Evolutionary conservation across 1,140 invertebrate species (phyloP).

Genomic region (Aphelenchoides besseyi): DNA sequence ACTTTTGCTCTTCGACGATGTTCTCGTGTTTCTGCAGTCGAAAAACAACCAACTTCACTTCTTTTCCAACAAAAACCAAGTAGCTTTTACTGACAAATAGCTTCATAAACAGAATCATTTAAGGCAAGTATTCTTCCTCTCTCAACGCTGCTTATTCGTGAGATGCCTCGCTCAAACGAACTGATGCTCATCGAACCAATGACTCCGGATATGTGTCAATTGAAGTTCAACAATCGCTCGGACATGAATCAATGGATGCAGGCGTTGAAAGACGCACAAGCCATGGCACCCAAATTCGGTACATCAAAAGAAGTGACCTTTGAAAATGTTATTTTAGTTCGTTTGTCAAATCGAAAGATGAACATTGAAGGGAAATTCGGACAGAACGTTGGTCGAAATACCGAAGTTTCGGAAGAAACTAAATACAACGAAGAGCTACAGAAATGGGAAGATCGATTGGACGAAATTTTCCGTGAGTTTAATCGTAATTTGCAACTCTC

Average conservation of each 20-base stretch:
- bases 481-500: neutral
- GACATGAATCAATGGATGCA: slow-evolving; percentile 38
- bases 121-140: slow-evolving; percentile 38
- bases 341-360: slow-evolving; percentile 19
- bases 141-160: slow-evolving; percentile 31
- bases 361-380: slow-evolving; percentile 18
- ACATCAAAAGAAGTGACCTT: no score
- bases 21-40: slow-evolving; percentile 44
- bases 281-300: slow-evolving; percentile 35
- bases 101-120: neutral
- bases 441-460: slow-evolving; percentile 37
- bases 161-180: slow-evolving; percentile 30
- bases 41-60: slow-evolving; percentile 26
- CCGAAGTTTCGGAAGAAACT: slow-evolving; percentile 25
- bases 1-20: slow-evolving; percentile 44
- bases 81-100: slow-evolving; percentile 9
- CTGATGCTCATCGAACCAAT: slow-evolving; percentile 35
- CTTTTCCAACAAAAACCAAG: slow-evolving; percentile 34
- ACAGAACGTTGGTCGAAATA: slow-evolving; percentile 17
- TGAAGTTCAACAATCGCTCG: slow-evolving; percentile 24
- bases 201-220: slow-evolving; percentile 41
- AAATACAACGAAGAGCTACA: slow-evolving; percentile 29
- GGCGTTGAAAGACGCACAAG: slow-evolving; percentile 35
- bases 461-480: slow-evolving; percentile 31
- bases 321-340: slow-evolving; percentile 25